These are phyloP conservation scores for Sebastes umbrosus DNA, from an alignment of 2,797 vertebrate genomes.

Conservation along the genomic window DNA sequence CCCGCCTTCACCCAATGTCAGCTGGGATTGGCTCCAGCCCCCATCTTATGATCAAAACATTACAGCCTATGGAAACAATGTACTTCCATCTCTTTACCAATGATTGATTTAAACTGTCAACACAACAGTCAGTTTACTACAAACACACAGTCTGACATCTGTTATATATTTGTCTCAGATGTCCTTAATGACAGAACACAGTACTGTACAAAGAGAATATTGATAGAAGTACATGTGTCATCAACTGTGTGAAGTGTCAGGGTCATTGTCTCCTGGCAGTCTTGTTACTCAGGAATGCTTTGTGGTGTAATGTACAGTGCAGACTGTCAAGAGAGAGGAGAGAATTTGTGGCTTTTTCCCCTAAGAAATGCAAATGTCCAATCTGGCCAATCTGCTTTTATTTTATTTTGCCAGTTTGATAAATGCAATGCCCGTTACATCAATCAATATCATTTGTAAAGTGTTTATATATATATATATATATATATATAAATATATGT, in stretches of 20 bases:
- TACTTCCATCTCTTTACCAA: not conserved
- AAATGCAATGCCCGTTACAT: too few relatives aligned
- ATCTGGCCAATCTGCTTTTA: not conserved
- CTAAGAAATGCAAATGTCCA: not conserved
- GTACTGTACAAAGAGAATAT: not conserved
- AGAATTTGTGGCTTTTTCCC: too few relatives aligned
- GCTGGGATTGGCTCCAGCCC: too few relatives aligned
- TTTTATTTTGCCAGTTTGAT: too few relatives aligned
- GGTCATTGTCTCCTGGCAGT: not conserved
- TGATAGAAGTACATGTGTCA: too few relatives aligned
- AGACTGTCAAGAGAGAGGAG: too few relatives aligned
- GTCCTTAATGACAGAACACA: not conserved
- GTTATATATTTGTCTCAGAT: not conserved
- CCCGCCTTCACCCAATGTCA: too few relatives aligned
- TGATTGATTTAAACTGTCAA: not conserved
- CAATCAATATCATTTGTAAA: too few relatives aligned
- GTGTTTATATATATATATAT: too few relatives aligned
- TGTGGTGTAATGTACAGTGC: not conserved
- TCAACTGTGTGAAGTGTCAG: too few relatives aligned
- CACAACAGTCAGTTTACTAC: not conserved
- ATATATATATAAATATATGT: too few relatives aligned
- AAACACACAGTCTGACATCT: not conserved
- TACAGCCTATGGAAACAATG: not conserved
- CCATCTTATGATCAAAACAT: not conserved
- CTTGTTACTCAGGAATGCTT: not conserved